Base-by-base conservation (phyloP, 2,797 vertebrate genomes). In the Pelobates cultripes region DNA sequence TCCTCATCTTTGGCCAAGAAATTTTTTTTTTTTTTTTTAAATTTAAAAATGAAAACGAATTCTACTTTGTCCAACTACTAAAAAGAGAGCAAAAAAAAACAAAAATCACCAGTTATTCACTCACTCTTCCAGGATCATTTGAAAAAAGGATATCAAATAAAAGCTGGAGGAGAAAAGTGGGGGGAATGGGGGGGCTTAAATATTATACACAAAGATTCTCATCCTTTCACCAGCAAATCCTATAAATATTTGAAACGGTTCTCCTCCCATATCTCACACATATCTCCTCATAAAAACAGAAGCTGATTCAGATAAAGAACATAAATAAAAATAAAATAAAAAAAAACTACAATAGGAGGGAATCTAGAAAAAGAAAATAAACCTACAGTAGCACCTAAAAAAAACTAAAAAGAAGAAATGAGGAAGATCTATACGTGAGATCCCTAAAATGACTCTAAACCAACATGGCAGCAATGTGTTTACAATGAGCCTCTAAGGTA, bases 251-350 rank as follows among this genome's bases (percentile, higher is more conserved):
- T 84, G 88, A 86, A 85, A 87, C 87, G 86, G 87, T 85, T 86
- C 86, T 90, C 85, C 60, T 79, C 84, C 71, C 43, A 57, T 86
- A 86, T 88, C 80, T 83, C 77, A 28, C 28, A 3, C 89, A 88
- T 81, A 83, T 88, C 86, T 87, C 89, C 87, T 89, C 87, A 91
- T 88, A 91, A 91, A 81, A 90, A 89, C 87, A 88, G 87, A 87
- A 91, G 89, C 88, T 89, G 90, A 89, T 90, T 88, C 87, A 51
- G 93, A 89, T 85, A 61, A 86, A 90, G 88, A 90, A 93, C 90
- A 94, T 93, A 95, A 94, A 94, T 94, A 94, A 91, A 92, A 40
- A 14, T 2, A 92, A 94, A 93, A 92, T n/a, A n/a, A 91, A 89
- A 92, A 88, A 28, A 28, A 28, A 28, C 1, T 28, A 28, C 28